Evolutionary conservation across 2,797 vertebrate genomes (phyloP), one percentile per base, ranked within the genome.

Genomic region (Gymnoscopelus microlampas): DNA sequence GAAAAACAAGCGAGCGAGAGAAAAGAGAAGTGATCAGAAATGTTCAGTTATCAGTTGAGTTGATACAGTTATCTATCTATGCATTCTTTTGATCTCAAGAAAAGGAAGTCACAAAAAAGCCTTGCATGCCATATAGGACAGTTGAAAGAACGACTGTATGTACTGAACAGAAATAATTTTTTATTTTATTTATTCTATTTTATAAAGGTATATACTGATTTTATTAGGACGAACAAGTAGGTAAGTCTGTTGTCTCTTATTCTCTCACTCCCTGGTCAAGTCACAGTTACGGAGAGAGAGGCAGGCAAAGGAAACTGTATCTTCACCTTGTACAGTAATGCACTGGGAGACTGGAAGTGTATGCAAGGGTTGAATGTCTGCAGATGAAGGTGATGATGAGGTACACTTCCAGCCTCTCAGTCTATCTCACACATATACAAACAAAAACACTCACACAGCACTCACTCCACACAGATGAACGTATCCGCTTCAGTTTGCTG

Each of bases 111-210:
- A 53, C 71, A 86, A 91, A 44, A 89, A 81, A 92, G 93, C 94
- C 93, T 94, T 92, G 94, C 95, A 91, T 93, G 94, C 89, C 91
- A 85, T 70, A 59, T 70, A 59, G 75, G 87, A 80, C 58, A 79
- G 87, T 85, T 73, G 60, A 84, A 77, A 88, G 83, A 83, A 81
- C 76, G 70, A 87, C 89, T 91, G 84, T 88, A 86, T 88, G 90
- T 91, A 89, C 80, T 90, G 88, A 93, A 93, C 74, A 92, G 93
- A 96, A 94, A 94, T 95, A 44, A 96, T 96, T 96, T 92, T 97
- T 97, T 95, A 97, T 96, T 97, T 97, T 97, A 98, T 98, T 98
- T 98, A 98, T 98, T 98, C 93, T 96, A 95, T 97, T 98, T 98
- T 97, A 90, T 97, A 97, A 96, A 92, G 91, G 95, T 95, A 94